Base-by-base conservation (phyloP, 2,113 vertebrate species). In the Actinemys pallida region DNA sequence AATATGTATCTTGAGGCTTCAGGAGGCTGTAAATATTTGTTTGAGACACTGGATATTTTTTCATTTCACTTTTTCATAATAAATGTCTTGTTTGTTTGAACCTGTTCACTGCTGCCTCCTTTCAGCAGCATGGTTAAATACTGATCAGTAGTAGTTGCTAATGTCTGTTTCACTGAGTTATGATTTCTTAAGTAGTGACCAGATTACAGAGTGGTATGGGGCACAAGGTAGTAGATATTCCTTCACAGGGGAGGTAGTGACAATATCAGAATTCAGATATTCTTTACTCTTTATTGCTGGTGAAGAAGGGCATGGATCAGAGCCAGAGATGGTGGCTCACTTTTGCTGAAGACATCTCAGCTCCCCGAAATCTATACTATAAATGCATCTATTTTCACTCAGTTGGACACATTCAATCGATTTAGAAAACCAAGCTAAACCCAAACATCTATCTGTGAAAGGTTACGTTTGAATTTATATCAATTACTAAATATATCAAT, bases 111-210 rank as follows among this genome's bases (percentile, higher is more conserved):
- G 25, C 35, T 84, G 4, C 2, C 20, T 76, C 89, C 92, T 92
- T 76, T 85, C 86, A 91, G 10, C 42, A 86, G 5, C 6, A 22
- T 54, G 56, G 22, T 72, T 84, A 50, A 5, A 10, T 90, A 91
- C 90, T 83, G 69, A 92, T 89, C 42, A 85, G 31, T n/a, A 47
- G 31, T 89, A 47, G 39, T 86, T 89, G n/a, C 47, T 95, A 83
- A 93, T 84, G 79, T 96, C 87, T 92, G 29, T 75, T 88, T 35
- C 3, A 5, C 24, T 80, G 59, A 88, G 50, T 76, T 90, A 92
- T 53, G 2, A 6, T 80, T 79, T 87, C 79, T 90, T 65, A 90
- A 84, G 83, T 81, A 56, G 49, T 56, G 11, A 5, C 6, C 65
- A 75, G 29, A 90, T 65, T 62, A 47, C 54, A 83, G 31, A 87